Evolutionary conservation across 2,888 invertebrate genomes (phyloP).

Genomic region (Teleiodes luculella): DNA sequence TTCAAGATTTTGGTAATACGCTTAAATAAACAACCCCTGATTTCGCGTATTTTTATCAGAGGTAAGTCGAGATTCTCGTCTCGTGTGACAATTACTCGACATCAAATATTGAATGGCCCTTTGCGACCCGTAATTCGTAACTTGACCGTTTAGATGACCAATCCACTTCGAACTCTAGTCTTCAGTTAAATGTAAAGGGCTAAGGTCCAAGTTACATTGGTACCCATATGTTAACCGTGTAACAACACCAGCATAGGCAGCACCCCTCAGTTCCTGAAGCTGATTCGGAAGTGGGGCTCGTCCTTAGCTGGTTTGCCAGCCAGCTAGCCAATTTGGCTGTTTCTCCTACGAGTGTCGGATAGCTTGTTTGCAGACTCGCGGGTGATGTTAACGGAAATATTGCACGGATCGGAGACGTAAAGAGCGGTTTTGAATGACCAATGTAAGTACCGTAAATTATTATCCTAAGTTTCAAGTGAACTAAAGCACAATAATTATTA

Average conservation of each 20-base stretch:
- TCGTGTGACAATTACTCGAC: conserved; percentile 70
- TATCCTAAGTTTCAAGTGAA: no score
- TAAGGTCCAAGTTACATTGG: conserved; percentile 34
- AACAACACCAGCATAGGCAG: background rate
- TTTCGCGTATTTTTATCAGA: conserved; percentile 16
- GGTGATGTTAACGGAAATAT: conserved; percentile 55
- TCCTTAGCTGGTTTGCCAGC: conserved; percentile 18
- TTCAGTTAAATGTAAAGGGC: background rate
- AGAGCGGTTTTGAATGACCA: conserved; percentile 19
- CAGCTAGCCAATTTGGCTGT: conserved; percentile 57
- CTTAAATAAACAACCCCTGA: background rate
- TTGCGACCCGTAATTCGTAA: conserved; percentile 69
- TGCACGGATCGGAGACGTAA: conserved; percentile 24
- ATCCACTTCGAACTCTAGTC: conserved; percentile 14
- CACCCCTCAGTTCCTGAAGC: background rate
- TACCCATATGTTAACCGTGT: conserved; percentile 1
- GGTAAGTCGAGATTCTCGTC: conserved; percentile 44
- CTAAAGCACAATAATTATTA: no score
- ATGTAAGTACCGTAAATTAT: conserved; percentile 3
- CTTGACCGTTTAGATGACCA: conserved; percentile 41
- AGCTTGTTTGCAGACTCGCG: conserved; percentile 71
- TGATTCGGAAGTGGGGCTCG: background rate
- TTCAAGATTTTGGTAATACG: background rate
- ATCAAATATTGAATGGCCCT: conserved; percentile 74
- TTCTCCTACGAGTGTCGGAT: conserved; percentile 58